These are phyloP conservation scores for Thereva nobilitata DNA, from an alignment of 2,888 invertebrate species.

Conservation along the genomic window DNA sequence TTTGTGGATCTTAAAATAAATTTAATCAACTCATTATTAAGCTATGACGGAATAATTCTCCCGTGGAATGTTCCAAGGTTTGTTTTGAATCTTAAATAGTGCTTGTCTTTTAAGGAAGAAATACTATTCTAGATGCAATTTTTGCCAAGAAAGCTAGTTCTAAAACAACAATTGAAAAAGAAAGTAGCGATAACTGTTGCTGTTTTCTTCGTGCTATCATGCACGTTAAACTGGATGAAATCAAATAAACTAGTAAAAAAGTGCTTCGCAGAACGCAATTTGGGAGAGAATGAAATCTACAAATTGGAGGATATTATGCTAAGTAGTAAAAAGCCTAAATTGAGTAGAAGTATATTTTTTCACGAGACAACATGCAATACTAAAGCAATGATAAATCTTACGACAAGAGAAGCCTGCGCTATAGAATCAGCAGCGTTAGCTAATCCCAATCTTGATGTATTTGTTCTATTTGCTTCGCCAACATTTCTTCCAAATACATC, in stretches of 20 bases:
- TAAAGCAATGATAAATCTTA: constrained; percentile 44
- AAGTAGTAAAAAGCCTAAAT: constrained; percentile 47
- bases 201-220: too few species aligned
- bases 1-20: too few species aligned
- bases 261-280: constrained; percentile 4
- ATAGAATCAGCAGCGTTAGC: constrained; percentile 56
- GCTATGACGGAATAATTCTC: too few species aligned
- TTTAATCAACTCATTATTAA: too few species aligned
- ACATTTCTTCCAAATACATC: constrained; percentile 43
- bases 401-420: constrained; percentile 55
- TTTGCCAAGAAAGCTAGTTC: too few species aligned
- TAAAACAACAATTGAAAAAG: too few species aligned
- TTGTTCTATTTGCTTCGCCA: constrained; percentile 53
- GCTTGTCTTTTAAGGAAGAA: too few species aligned
- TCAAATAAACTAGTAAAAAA: background rate
- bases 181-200: too few species aligned
- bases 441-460: constrained; percentile 54
- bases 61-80: too few species aligned
- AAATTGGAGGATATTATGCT: constrained; percentile 50
- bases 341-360: constrained; percentile 54
- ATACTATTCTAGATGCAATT: too few species aligned
- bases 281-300: background rate
- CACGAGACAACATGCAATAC: constrained; percentile 55
- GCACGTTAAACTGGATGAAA: too few species aligned
- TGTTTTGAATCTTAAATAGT: too few species aligned